Percentiles rank a stretch among this genome's conserved stretches.
phyloP scores from a whole-genome alignment of 2,797 vertebrate genomes.

The Lacerta bilineata region DNA sequence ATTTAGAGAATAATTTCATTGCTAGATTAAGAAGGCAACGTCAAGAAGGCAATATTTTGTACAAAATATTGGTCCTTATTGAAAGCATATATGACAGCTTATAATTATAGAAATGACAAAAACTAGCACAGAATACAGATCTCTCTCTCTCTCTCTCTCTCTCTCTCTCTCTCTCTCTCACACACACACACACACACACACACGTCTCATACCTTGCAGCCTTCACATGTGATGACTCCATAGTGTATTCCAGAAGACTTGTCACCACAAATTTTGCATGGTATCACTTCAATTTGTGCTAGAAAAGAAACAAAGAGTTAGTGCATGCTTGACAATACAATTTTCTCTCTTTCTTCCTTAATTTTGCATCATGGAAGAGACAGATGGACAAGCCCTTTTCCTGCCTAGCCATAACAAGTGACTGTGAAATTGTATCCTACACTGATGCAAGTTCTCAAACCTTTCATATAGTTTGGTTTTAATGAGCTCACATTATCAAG shows the following conservation, averaged over 20 bases:
- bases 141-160: too few relatives aligned
- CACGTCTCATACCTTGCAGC: slow-evolving; percentile 91
- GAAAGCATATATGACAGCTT: slow-evolving; percentile 11
- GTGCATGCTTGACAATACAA: slow-evolving; percentile 54
- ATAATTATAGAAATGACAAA: slow-evolving; percentile 5
- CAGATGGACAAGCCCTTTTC: slow-evolving; percentile 6
- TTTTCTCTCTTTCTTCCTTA: slow-evolving; percentile 52
- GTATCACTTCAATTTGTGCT: slow-evolving; percentile 99
- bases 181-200: background rate
- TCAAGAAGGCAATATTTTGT: slow-evolving; percentile 24
- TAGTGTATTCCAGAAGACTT: slow-evolving; percentile 99
- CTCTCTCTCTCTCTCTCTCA: too few relatives aligned
- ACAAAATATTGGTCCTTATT: slow-evolving; percentile 18
- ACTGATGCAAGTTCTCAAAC: slow-evolving; percentile 3
- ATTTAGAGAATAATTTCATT: slow-evolving; percentile 48
- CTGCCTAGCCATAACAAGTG: background rate
- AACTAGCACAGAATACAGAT: slow-evolving; percentile 47
- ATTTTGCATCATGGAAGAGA: slow-evolving; percentile 40
- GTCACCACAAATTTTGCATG: slow-evolving; percentile 99
- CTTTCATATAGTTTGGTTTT: slow-evolving; percentile 32
- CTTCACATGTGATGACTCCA: slow-evolving; percentile 98
- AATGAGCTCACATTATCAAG: slow-evolving; percentile 4
- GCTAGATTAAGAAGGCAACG: slow-evolving; percentile 22
- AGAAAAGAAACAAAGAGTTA: slow-evolving; percentile 76
- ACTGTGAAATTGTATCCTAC: slow-evolving; percentile 21